Base-by-base conservation (phyloP, 2,797 vertebrate species). In the Fundulus diaphanus region DNA sequence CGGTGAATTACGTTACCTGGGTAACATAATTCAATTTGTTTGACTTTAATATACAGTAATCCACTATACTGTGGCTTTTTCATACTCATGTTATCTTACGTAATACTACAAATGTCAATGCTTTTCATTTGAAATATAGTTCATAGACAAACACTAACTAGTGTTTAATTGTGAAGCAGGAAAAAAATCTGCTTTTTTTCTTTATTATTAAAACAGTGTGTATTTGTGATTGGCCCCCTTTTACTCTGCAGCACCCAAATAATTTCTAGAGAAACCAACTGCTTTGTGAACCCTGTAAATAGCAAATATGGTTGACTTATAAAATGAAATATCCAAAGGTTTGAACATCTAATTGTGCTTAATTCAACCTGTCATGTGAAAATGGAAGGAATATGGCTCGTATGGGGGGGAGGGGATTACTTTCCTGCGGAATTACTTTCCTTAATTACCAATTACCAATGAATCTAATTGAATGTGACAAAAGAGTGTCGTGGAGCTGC, bases 1-100 rank as follows among this genome's bases (percentile, higher is more conserved):
- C 35, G 37, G 35, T 78, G 68, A 80, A 81, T 87, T 75, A 82
- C 51, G 73, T 76, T 44, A 86, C 63, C 75, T 65, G 80, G 65
- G 73, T 52, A 66, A 74, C 73, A 85, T 83, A 81, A 79, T 83
- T 63, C 9, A 31, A 77, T 65, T 74, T 73, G 72, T 89, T 84
- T 76, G 31, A 84, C 78, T 80, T 69, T 54, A 76, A 67, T 73
- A 71, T 77, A 33, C n/a, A n/a, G n/a, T n/a, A n/a, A 77, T 82
- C 72, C 16, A 61, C 16, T 12, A 65, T 65, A 5, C 9, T 27
- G 11, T 65, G 33, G 35, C 22, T 40, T 65, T 63, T 65, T n/a
- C 20, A 63, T 20, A 2, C 22, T 57, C n/a, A 6, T 57, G 29
- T 18, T 18, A 57, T 33, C 56, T 31, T 57, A 57, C n/a, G n/a